Conservation (phyloP, 1,140 invertebrate genomes). For the Carposina sasakii region DNA sequence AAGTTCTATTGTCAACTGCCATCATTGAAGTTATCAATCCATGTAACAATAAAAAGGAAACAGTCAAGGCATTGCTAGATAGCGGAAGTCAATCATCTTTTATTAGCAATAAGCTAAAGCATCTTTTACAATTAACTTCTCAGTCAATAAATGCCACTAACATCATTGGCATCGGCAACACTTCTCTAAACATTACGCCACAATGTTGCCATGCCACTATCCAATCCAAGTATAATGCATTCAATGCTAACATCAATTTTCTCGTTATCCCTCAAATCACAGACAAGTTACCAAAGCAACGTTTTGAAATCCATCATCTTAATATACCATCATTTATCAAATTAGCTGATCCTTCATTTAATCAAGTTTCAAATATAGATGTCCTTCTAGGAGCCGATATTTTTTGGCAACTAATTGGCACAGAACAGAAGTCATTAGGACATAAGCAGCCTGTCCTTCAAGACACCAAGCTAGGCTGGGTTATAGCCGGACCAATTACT, state of each 20-base stretch:
- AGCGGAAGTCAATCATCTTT: conserved; percentile 2
- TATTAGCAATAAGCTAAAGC: not conserved
- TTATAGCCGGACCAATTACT: not conserved
- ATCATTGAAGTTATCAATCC: conserved; percentile 4
- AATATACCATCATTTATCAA: not conserved
- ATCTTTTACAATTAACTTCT: not conserved
- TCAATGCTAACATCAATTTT: not conserved
- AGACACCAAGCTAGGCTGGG: not conserved
- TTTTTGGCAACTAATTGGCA: not conserved
- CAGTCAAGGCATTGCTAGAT: not conserved
- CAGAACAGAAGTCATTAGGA: not conserved
- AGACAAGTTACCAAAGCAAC: not conserved
- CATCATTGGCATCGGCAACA: conserved; percentile 3
- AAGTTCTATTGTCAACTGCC: conserved; percentile 1
- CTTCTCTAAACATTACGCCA: not conserved
- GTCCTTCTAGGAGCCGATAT: conserved; percentile 6
- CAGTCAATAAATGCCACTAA: not conserved
- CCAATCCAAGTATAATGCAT: not conserved
- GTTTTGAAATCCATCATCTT: not conserved
- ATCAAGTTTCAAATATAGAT: not conserved
- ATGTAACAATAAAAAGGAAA: not conserved
- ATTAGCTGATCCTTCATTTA: not conserved
- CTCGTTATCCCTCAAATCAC: not conserved
- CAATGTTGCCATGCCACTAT: not conserved
- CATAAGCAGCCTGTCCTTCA: not conserved